Evolutionary conservation across 1,140 invertebrate genomes (phyloP), one percentile per base, ranked within the genome.

Genomic region (Caerostris darwini): DNA sequence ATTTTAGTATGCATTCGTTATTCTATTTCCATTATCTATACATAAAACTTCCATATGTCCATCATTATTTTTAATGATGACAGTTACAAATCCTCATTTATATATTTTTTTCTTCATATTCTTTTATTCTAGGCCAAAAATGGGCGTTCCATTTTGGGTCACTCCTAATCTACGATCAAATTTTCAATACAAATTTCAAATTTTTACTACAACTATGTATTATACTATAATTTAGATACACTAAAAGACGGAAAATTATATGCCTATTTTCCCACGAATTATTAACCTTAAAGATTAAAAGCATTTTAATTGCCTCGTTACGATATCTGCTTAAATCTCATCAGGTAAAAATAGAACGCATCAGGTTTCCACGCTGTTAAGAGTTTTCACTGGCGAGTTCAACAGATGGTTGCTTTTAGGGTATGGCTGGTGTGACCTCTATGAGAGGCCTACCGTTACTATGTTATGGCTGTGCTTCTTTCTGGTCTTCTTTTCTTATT

Each of bases 371-470:
- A 17, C 58, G 58, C n/a, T 12, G 7, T 7, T 57, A 6, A 7
- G n/a, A 5, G 82, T 57, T n/a, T 85, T 57, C 14, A 85, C 82
- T 85, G 17, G 14, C 5, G 61, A 67, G 61, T 67, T 67, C 61
- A 67, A 67, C 34, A 77, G 50, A 77, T 77, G 53, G 53, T 50
- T 50, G 14, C 61, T 12, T 53, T 77, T 53, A 50, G 50, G 50
- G n/a, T 50, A 57, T 85, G 54, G 17, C 57, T 34, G 57, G 7
- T 64, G n/a, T 87, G 19, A 87, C 58, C 85, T 87, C 58, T 17
- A 59, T 61, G 34, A 87, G 19, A 87, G 19, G 3, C 56, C 82
- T 58, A 85, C 82, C 53, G 71, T 77, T 77, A 77, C 34, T 50
- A 12, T 77, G 71, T 77, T 77, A 77, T 34, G 53, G 10, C 71